Evolutionary conservation across 2,888 invertebrate genomes (phyloP), one percentile per base, ranked within the genome.

Genomic region (Cephus rjabovi): DNA sequence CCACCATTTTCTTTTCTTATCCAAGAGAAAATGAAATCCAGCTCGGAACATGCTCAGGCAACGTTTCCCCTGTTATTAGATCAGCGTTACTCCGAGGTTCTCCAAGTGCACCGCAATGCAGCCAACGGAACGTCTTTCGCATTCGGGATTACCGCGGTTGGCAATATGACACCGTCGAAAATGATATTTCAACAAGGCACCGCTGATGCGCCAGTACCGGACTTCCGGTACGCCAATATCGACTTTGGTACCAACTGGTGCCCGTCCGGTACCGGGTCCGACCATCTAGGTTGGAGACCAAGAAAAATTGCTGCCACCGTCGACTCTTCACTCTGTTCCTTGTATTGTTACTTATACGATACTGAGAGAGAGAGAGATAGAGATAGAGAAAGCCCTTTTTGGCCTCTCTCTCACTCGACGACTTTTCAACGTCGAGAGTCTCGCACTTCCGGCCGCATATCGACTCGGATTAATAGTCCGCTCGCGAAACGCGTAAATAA

Each of bases 11-110:
- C 79, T 82, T 79, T 81, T 80, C 83, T 86, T 77, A 77, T 83
- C 82, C 81, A 84, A 85, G 84, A 89, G 89, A 89, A 89, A 89
- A 89, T 88, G 89, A 89, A 89, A 89, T 89, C 89, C 82, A 84
- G 86, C 83, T 85, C 85, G 85, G 85, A 84, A 88, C 86, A 79
- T 76, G 79, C 74, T 79, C 76, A 70, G 56, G 83, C 86, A 86
- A 86, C 85, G 88, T 87, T 87, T 86, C 87, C 87, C 85, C 87
- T 85, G 87, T 88, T 88, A 88, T 88, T 88, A 88, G 88, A 88
- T 88, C 87, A 87, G 84, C 87, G 87, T 86, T 87, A 76, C 76
- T 79, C 79, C 68, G 3, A 23, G 71, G 12, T 30, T 73, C 75
- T 68, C 69, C 34, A 75, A 78, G 76, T 73, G 73, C 15, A 11